Conservation (phyloP, 2,797 vertebrate genomes). For the Lophotriccus pileatus region DNA sequence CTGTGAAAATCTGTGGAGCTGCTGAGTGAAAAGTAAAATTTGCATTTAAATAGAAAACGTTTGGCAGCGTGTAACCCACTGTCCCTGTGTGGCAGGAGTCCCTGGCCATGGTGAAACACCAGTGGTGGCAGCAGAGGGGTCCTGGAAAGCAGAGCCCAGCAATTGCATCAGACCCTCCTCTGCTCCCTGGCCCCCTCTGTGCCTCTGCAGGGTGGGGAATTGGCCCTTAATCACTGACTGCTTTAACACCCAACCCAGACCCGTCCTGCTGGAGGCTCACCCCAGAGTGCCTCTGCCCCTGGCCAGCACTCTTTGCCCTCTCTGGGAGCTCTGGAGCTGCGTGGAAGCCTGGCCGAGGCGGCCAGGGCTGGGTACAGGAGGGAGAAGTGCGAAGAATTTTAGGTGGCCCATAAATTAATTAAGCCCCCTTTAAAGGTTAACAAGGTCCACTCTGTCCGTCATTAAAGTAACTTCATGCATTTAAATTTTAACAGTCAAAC, state of each 20-base stretch:
- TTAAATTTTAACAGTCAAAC: conserved; percentile 66
- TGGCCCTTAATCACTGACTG: rapidly evolving
- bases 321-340: rapidly evolving
- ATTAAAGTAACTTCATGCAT: conserved; percentile 53
- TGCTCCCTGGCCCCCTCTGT: rapidly evolving
- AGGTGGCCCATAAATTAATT: conserved; percentile 43
- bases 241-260: not conserved
- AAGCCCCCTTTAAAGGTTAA: conserved; percentile 48
- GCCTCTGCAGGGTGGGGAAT: rapidly evolving
- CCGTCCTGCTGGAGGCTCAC: rapidly evolving
- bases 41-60: conserved; percentile 79
- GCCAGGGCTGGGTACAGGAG: not conserved
- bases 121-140: not conserved
- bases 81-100: not conserved
- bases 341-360: not conserved
- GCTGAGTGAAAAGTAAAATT: conserved; percentile 80
- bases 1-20: conserved; percentile 70
- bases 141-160: not conserved
- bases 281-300: not conserved
- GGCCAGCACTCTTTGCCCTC: not conserved
- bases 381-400: not conserved
- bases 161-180: not conserved
- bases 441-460: conserved; percentile 37
- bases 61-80: not conserved
- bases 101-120: not conserved